phyloP scores from a whole-genome alignment of 2,888 invertebrate genomes.

The Agrotis ipsilon region DNA sequence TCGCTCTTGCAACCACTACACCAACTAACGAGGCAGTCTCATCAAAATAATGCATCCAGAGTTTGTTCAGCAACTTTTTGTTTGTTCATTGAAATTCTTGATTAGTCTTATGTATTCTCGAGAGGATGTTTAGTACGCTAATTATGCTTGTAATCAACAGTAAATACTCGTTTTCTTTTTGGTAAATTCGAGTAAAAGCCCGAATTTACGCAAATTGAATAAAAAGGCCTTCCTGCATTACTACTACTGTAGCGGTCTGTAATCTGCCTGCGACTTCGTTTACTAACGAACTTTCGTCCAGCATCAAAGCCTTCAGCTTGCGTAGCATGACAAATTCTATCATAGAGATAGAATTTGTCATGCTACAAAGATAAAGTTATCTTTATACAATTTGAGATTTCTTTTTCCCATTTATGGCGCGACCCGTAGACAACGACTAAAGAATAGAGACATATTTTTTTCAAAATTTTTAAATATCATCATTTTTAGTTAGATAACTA shows the following conservation, averaged over 20 bases:
- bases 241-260: not conserved
- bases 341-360: no score
- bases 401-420: no score
- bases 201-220: constrained; percentile 37
- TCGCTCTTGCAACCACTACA: no score
- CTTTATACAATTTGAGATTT: no score
- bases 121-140: constrained; percentile 22
- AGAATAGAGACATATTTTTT: no score
- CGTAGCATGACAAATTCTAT: no score
- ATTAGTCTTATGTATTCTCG: constrained; percentile 18
- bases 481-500: no score
- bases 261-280: constrained; percentile 9
- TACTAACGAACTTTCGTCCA: constrained; percentile 3
- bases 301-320: no score
- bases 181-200: constrained; percentile 18
- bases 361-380: no score
- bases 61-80: constrained; percentile 11
- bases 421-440: no score
- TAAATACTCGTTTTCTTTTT: constrained; percentile 19
- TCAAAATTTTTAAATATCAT: no score
- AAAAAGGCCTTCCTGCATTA: constrained; percentile 8
- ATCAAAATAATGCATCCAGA: constrained; percentile 8
- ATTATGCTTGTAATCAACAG: constrained; percentile 38
- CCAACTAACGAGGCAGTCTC: no score
- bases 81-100: constrained; percentile 10